Evolutionary conservation across 2,888 invertebrate genomes (phyloP).

Genomic region (Dorcus hopei): DNA sequence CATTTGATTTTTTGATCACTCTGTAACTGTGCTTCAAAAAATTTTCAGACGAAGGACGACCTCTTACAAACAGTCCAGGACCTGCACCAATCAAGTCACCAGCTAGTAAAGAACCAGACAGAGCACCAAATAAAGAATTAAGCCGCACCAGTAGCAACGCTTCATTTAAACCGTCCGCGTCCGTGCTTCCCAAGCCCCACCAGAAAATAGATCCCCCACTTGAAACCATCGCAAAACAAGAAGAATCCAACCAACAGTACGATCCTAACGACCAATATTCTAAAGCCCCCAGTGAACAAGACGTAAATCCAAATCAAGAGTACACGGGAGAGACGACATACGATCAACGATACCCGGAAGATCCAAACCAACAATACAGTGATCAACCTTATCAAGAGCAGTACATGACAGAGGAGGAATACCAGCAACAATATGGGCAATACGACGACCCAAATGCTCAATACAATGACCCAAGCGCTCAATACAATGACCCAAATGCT

Average conservation of each 20-base stretch:
- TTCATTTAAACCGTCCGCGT: slow-evolving; percentile 24
- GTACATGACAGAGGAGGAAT: slow-evolving; percentile 28
- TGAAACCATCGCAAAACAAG: slow-evolving; percentile 1
- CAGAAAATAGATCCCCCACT: slow-evolving; percentile 17
- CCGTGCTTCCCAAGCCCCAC: slow-evolving; percentile 13
- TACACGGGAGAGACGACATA: background rate
- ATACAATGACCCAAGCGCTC: slow-evolving; percentile 14
- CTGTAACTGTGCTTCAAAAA: background rate
- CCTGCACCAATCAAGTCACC: slow-evolving; percentile 30
- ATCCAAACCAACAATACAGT: slow-evolving; percentile 14
- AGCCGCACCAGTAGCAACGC: slow-evolving; percentile 33
- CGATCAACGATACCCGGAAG: background rate
- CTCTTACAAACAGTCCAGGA: slow-evolving; percentile 31
- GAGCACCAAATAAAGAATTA: slow-evolving; percentile 23
- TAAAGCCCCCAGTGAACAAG: background rate
- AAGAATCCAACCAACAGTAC: slow-evolving; percentile 8
- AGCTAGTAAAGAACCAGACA: slow-evolving; percentile 24
- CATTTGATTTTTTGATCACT: background rate
- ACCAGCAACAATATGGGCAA: slow-evolving; percentile 30
- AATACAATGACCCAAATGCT: slow-evolving; percentile 24
- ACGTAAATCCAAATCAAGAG: background rate
- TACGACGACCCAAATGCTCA: slow-evolving; percentile 25
- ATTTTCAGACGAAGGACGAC: slow-evolving; percentile 6
- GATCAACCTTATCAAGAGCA: slow-evolving; percentile 10
- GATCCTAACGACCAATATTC: background rate